Evolutionary conservation across 2,888 invertebrate species (phyloP).

Genomic region (Capitulum mitella): DNA sequence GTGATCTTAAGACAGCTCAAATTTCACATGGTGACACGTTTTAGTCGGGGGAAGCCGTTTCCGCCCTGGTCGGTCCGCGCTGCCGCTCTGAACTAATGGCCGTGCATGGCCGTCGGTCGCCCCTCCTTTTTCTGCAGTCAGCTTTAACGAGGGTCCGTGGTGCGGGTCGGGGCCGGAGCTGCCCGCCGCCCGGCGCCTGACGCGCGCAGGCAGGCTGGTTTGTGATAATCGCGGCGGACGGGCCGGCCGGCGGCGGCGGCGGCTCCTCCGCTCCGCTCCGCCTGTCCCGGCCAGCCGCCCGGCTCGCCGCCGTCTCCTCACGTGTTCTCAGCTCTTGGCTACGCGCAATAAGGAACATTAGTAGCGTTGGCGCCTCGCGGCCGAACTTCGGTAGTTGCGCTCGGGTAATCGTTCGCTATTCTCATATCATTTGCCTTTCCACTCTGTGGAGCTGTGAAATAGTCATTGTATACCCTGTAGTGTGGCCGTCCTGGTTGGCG

Average conservation of each 20-base stretch:
- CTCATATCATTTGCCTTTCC: constrained; percentile 25
- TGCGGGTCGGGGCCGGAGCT: not conserved
- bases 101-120: not conserved
- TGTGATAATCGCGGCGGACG: constrained; percentile 10
- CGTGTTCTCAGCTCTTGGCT: not conserved
- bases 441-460: constrained; percentile 9
- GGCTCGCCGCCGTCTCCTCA: not conserved
- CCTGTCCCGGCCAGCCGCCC: not conserved
- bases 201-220: not conserved
- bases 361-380: not conserved
- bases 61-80: no score
- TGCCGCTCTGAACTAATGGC: no score
- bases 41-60: not conserved
- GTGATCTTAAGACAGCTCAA: constrained; percentile 14
- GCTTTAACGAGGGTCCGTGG: constrained; percentile 21
- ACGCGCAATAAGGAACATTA: constrained; percentile 23
- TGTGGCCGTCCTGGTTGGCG: not conserved
- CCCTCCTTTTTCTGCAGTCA: constrained; percentile 7
- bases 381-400: not conserved
- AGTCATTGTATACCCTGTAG: not conserved
- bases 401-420: not conserved
- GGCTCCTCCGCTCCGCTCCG: no score
- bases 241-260: not conserved
- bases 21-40: constrained; percentile 7
- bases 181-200: not conserved